phyloP scores from a whole-genome alignment of 2,888 invertebrate genomes.

The Dynastes hyllus region DNA sequence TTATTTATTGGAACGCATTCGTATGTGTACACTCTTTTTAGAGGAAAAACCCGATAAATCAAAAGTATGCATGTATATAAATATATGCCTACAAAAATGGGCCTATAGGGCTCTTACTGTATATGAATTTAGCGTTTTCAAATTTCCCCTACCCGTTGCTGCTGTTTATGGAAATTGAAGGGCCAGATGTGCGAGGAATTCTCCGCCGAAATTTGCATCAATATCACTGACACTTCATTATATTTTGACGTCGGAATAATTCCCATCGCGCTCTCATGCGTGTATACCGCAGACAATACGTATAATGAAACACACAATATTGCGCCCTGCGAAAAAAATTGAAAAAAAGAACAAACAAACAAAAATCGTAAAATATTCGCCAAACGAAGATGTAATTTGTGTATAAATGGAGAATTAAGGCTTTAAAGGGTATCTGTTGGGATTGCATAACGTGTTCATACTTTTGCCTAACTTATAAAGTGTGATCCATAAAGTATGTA shows the following conservation, averaged over 20 bases:
- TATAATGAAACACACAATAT: slow-evolving; percentile 36
- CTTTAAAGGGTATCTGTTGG: too few relatives aligned
- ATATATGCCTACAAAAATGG: background rate
- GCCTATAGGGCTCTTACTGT: too few relatives aligned
- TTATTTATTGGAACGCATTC: too few relatives aligned
- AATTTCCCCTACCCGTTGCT: slow-evolving; percentile 51
- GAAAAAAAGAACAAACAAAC: slow-evolving; percentile 15
- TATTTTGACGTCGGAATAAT: slow-evolving; percentile 56
- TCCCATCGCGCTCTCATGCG: slow-evolving; percentile 49
- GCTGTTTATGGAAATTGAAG: slow-evolving; percentile 61
- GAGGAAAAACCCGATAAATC: too few relatives aligned
- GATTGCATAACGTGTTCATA: too few relatives aligned
- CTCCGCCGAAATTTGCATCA: slow-evolving; percentile 61
- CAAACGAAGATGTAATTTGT: slow-evolving; percentile 1
- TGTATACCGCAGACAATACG: slow-evolving; percentile 25
- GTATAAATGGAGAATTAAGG: too few relatives aligned
- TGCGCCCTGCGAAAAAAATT: slow-evolving; percentile 9
- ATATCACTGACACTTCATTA: slow-evolving; percentile 60
- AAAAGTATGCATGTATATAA: background rate
- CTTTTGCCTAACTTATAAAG: too few relatives aligned
- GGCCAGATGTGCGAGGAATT: slow-evolving; percentile 60
- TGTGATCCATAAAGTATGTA: too few relatives aligned
- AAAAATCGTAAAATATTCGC: background rate
- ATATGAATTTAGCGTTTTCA: background rate
- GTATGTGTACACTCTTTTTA: too few relatives aligned